These are phyloP conservation scores for Alfaro cultratus DNA, from an alignment of 2,797 vertebrate species.

Conservation along the genomic window DNA sequence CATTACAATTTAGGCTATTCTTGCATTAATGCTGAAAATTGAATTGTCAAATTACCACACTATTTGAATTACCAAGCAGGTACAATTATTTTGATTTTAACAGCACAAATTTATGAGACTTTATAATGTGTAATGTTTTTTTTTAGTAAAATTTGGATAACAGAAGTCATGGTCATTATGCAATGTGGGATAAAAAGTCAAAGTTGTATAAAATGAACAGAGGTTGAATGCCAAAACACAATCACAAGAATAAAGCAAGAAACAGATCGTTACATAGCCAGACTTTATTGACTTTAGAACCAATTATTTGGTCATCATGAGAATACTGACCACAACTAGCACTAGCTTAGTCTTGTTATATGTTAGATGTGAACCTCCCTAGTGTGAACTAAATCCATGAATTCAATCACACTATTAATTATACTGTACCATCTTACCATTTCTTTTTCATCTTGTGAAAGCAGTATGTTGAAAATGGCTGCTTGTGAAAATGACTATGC, in stretches of 20 bases:
- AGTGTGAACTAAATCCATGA: neutral
- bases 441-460: neutral
- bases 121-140: neutral
- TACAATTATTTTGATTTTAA: neutral
- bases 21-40: neutral
- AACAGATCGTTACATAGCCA: neutral
- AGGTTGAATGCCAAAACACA: neutral
- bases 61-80: neutral
- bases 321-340: neutral
- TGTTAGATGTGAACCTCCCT: neutral
- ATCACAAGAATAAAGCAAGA: neutral
- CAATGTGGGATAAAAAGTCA: neutral
- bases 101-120: neutral
- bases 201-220: neutral
- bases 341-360: neutral
- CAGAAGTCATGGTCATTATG: neutral
- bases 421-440: neutral
- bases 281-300: neutral
- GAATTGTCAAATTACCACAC: neutral
- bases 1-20: too few species aligned
- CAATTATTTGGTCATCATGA: neutral
- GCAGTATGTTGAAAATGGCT: neutral
- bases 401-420: neutral
- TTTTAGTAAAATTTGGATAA: neutral
- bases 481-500: neutral